Evolutionary conservation across 2,888 invertebrate genomes (phyloP), one percentile per base, ranked within the genome.

Genomic region (Lacanobia oleracea): DNA sequence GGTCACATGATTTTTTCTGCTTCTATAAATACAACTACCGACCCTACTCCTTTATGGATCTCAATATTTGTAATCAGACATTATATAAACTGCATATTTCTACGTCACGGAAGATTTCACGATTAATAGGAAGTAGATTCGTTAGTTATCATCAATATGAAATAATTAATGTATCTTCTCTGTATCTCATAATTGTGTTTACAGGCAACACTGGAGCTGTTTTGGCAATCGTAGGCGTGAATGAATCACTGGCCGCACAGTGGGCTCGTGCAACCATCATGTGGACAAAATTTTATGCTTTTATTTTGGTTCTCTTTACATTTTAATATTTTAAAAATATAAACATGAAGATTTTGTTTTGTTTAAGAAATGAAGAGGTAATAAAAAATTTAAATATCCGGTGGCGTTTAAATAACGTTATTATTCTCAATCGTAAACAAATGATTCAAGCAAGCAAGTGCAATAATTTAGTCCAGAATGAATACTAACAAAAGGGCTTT

Each of bases 51-150:
- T 6, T 6, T 40, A 48, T 54, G 33, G 3, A n/a, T 23, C 12
- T 61, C 8, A 27, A 18, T 56, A 40, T 23, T 45, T 21, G 16
- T 43, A 50, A 33, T 51, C 56, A 16, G 7, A 21, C 1, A 72
- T 50, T 50, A n/a, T n/a, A 16, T 18, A 45, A 10, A 53, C 21
- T 69, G n/a, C 16, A 74, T 54, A 16, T 54, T 2, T 12, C 9
- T 9, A 48, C 40, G 50, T 72, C 67, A 70, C 16, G 67, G 54
- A 67, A 64, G 50, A 74, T 75, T 79, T 82, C 81, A 61, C 77
- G 83, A 86, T 79, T 79, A 82, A 83, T 83, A 87, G 85, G 86
- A 88, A 88, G 85, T 83, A 84, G 84, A 83, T 75, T 68, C 68
- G 67, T n/a, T 37, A 64, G 61, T 27, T 67, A 57, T 64, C 16